Evolutionary conservation across 2,888 invertebrate genomes (phyloP).

Genomic region (Latheticus oryzae): DNA sequence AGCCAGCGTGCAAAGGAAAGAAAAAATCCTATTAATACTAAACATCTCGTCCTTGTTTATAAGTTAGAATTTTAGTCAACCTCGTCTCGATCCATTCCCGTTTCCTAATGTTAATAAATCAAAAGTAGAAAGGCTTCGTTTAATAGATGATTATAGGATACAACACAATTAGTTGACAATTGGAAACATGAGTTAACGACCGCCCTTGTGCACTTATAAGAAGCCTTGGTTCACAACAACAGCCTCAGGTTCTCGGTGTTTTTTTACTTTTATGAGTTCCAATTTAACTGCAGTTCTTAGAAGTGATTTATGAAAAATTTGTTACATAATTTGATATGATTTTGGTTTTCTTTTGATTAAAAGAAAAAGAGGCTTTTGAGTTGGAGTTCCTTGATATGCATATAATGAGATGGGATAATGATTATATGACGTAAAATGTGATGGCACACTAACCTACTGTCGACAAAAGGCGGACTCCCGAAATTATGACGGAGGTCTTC

Average conservation of each 20-base stretch:
- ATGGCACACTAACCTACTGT: conserved; percentile 51
- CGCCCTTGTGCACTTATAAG: conserved; percentile 38
- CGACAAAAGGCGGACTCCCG: conserved; percentile 45
- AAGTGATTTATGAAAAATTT: too few species aligned
- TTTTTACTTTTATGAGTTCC: too few species aligned
- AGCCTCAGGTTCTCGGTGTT: too few species aligned
- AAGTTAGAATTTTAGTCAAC: background rate
- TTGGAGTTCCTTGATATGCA: too few species aligned
- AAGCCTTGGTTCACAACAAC: conserved; percentile 33
- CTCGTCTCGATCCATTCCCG: background rate
- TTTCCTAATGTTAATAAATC: background rate
- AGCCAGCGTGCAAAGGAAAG: too few species aligned
- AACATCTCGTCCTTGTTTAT: background rate
- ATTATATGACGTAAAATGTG: conserved; percentile 35
- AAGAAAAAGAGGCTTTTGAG: too few species aligned
- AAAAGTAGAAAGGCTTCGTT: background rate
- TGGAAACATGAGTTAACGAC: conserved; percentile 39
- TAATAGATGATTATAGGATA: conserved; percentile 2
- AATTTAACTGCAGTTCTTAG: too few species aligned
- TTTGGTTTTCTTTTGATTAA: too few species aligned
- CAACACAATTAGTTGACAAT: conserved; percentile 15
- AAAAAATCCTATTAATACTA: too few species aligned
- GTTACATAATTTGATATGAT: too few species aligned
- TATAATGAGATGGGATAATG: conserved; percentile 22
- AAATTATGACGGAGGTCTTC: conserved; percentile 44